Evolutionary conservation across 1,140 invertebrate species (phyloP), one percentile per base, ranked within the genome.

Genomic region (Pachyrhynchus sulphureomaculatus): DNA sequence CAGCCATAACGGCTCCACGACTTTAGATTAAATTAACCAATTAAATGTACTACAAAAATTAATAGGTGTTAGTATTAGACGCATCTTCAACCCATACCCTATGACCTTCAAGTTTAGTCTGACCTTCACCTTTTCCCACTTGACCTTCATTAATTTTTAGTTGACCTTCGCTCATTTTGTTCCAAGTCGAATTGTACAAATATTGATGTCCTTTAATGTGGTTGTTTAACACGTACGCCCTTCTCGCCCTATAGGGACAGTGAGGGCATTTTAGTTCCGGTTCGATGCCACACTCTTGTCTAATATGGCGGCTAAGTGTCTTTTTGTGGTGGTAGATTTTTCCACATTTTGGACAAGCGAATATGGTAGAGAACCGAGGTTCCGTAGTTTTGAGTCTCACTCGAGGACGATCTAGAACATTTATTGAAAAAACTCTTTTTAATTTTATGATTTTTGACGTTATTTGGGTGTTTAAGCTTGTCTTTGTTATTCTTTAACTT

Each of bases 251-350:
- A 44, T 75, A 75, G 10, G 73, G 72, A 51, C 73, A 75, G 42
- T 70, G 65, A 0, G 71, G 81, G 65, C 84, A 86, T 62, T 82
- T 80, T 71, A 82, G 83, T 20, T 81, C 72, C 2, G 83, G 83
- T 42, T 83, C 82, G 63, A 83, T 80, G 9, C 83, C 83, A 58
- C 79, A 81, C 70, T 81, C 79, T 63, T 76, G 77, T 23, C 80
- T 74, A 55, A 83, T 69, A 66, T 84, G 83, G 4, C 82, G 78
- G 66, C 76, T 83, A 48, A 84, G 52, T 15, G 81, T 83, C 61
- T 80, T 81, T 29, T 78, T 74, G 41, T 81, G 71, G 71, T 79
- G 79, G 73, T 84, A 85, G 41, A 75, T 76, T 66, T 83, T 82
- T 55, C 74, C 75, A 69, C 83, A 84, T 37, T 80, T 82, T 8